Evolutionary conservation across 2,113 vertebrate genomes (phyloP), one percentile per base, ranked within the genome.

Genomic region (Malurus cyaneus): DNA sequence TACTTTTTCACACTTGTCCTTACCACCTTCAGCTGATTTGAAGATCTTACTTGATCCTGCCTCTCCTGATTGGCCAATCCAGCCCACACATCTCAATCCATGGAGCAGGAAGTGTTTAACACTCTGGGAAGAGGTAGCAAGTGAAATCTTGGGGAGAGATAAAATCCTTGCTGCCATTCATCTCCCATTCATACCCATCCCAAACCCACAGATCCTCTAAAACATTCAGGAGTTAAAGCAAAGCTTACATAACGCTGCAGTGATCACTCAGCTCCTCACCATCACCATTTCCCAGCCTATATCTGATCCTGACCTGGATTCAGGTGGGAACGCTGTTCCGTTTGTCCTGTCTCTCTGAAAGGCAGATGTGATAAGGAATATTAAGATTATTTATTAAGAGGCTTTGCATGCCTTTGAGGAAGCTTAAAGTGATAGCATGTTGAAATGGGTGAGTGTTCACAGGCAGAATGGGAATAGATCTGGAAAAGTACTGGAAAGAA

Each of bases 221-320:
- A 83, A 6, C 17, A 23, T 1, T 9, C 23, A 3, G 14, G 81
- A 86, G 29, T 62, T 62, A 77, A 44, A 8, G 12, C 41, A 53
- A 50, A 77, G 42, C 59, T 89, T 89, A 54, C 6, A 15, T 53
- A 93, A 95, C 14, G 14, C 50, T 4, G 0, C 60, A 73, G 39
- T 36, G 88, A 80, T 60, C 67, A 18, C 69, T 74, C 74, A 62
- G 34, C 42, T 61, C 83, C 78, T 86, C 54, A 39, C 42, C 47
- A 42, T 39, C 74, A 70, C 26, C 59, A 29, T 25, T 89, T 72
- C 46, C 57, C 87, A 92, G 57, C 50, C 70, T n/a, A 5, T 16
- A 31, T 59, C 71, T 86, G 85, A 83, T 93, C 88, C 76, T 94
- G 88, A 95, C 88, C 95, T 80, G 94, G 88, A 94, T 95, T 93